phyloP scores from a whole-genome alignment of 2,888 invertebrate species.

The Dryadula phaetusa region DNA sequence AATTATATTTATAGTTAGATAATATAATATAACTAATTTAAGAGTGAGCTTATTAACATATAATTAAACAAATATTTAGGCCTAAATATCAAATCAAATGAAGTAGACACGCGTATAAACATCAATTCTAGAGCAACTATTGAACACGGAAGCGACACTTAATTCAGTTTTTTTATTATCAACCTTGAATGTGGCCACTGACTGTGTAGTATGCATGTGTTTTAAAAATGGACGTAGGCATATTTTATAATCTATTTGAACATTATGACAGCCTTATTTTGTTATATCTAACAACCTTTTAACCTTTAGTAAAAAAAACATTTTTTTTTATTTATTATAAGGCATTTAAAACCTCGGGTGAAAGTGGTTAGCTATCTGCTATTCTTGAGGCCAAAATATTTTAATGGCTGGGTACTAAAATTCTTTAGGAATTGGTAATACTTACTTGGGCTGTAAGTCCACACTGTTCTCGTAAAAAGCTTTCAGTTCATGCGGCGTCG shows the following conservation, averaged over 20 bases:
- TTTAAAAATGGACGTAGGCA: neutral
- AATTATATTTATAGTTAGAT: no score
- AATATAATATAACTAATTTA: neutral
- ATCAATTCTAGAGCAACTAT: slow-evolving; percentile 39
- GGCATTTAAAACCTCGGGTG: no score
- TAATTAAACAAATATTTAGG: neutral
- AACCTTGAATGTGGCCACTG: slow-evolving; percentile 56
- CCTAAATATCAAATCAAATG: neutral
- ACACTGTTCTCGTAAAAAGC: slow-evolving; percentile 98
- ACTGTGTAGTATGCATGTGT: slow-evolving; percentile 45
- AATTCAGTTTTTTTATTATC: slow-evolving; percentile 42
- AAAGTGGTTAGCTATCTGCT: neutral
- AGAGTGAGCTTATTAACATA: neutral
- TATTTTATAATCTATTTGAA: neutral
- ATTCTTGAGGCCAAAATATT: neutral
- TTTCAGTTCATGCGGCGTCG: slow-evolving; percentile 98
- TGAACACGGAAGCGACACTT: slow-evolving; percentile 47
- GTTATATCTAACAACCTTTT: no score
- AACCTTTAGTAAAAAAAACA: no score
- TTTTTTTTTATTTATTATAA: no score
- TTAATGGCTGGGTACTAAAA: neutral
- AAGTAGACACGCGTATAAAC: neutral
- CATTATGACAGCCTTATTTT: neutral
- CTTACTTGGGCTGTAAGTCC: slow-evolving; percentile 94
- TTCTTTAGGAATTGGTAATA: slow-evolving; percentile 43